A percentile compares a stretch with the other conserved stretches of the same genome.
Evolutionary conservation across 2,797 vertebrate genomes (phyloP).

Genomic region (Melanotaenia boesemani): DNA sequence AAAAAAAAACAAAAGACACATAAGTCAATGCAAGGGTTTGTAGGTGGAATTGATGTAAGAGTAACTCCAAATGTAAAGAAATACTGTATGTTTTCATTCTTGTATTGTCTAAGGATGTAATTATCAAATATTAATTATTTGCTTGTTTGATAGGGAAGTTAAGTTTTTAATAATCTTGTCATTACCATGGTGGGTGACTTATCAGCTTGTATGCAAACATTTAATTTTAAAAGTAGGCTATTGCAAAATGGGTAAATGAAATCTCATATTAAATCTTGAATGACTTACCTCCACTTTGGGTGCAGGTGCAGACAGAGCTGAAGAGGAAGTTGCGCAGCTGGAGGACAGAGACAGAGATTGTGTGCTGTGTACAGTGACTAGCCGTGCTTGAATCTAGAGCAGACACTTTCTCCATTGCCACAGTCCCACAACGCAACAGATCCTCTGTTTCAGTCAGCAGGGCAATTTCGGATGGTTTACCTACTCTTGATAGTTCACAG

Average conservation of each 20-base stretch:
- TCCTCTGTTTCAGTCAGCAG: slow-evolving; percentile 31
- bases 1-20: neutral
- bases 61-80: neutral
- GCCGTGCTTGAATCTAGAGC: slow-evolving; percentile 40
- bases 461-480: slow-evolving; percentile 36
- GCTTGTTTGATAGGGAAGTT: neutral
- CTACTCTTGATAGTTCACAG: slow-evolving; percentile 38
- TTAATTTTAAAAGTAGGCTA: too few species aligned
- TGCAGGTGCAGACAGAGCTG: slow-evolving; percentile 86
- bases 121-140: neutral
- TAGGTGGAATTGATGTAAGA: neutral
- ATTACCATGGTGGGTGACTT: neutral
- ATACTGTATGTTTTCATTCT: neutral
- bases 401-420: slow-evolving; percentile 62
- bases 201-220: neutral
- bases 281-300: neutral
- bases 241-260: neutral
- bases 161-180: neutral
- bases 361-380: slow-evolving; percentile 82
- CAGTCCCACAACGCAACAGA: slow-evolving; percentile 53
- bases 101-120: neutral
- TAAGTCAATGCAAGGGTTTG: neutral
- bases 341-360: slow-evolving; percentile 71
- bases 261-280: neutral
- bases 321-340: slow-evolving; percentile 84